Evolutionary conservation across 2,888 invertebrate species (phyloP).

Genomic region (Cartodere bifasciata): DNA sequence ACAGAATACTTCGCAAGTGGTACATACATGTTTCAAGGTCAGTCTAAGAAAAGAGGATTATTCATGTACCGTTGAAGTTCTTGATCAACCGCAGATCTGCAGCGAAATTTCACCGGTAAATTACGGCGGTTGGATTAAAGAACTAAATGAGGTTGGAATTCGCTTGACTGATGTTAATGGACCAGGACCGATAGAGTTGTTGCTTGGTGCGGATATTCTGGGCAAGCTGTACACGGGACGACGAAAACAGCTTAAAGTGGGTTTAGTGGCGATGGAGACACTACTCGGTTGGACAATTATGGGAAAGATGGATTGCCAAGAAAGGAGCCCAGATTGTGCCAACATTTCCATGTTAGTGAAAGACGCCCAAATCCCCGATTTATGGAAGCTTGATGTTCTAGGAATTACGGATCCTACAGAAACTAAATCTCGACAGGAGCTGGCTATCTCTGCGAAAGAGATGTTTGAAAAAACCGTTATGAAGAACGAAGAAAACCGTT

Average conservation of each 20-base stretch:
- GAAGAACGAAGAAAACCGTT: slow-evolving; percentile 20
- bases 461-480: slow-evolving; percentile 21
- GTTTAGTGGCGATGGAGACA: slow-evolving; percentile 20
- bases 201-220: slow-evolving; percentile 8
- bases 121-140: slow-evolving; percentile 6
- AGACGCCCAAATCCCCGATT: slow-evolving; percentile 18
- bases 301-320: no score
- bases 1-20: no score
- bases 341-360: slow-evolving; percentile 7
- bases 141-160: slow-evolving; percentile 1
- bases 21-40: no score
- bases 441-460: slow-evolving; percentile 16
- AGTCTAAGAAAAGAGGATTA: no score
- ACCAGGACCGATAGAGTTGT: slow-evolving; percentile 2
- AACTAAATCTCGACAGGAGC: slow-evolving; percentile 15
- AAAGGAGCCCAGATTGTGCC: no score
- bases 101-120: slow-evolving; percentile 2
- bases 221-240: slow-evolving; percentile 6
- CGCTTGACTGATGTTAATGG: slow-evolving; percentile 1
- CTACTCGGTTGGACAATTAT: slow-evolving; percentile 21
- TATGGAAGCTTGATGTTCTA: slow-evolving; percentile 24
- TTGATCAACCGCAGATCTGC: slow-evolving; percentile 6
- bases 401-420: slow-evolving; percentile 23
- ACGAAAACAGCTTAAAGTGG: slow-evolving; percentile 14
- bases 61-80: slow-evolving; percentile 3